These are phyloP conservation scores for Psix sp. DNA, from an alignment of 1,140 invertebrate genomes.

Conservation along the genomic window DNA sequence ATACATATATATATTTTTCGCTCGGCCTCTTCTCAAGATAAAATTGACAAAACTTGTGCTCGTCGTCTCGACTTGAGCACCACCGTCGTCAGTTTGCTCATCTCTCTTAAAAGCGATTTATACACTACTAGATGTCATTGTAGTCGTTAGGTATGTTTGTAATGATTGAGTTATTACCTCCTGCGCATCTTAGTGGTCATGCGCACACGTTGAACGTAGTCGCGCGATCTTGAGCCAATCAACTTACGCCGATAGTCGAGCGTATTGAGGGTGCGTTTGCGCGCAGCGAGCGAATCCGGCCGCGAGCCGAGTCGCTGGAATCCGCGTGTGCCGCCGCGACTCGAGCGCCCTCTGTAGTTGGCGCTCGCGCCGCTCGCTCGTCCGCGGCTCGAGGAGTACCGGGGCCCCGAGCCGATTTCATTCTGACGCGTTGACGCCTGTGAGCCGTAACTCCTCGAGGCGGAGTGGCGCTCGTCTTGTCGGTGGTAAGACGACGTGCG, in stretches of 20 bases:
- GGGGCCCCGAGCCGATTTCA: conserved; percentile 68
- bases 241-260: conserved; percentile 75
- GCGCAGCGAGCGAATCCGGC: conserved; percentile 67
- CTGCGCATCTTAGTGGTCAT: conserved; percentile 73
- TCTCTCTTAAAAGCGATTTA: conserved; percentile 1
- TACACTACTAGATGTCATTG: conserved; percentile 65
- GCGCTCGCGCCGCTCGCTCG: conserved; percentile 57
- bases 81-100: conserved; percentile 52
- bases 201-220: conserved; percentile 75
- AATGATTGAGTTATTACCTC: conserved; percentile 75
- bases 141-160: conserved; percentile 67
- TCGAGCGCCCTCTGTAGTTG: conserved; percentile 70
- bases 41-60: conserved; percentile 6
- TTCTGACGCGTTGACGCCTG: conserved; percentile 69
- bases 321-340: conserved; percentile 65
- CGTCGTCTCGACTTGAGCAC: conserved; percentile 67
- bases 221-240: conserved; percentile 71
- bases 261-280: conserved; percentile 70
- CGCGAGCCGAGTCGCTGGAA: conserved; percentile 68
- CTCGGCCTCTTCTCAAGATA: not conserved
- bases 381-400: conserved; percentile 70
- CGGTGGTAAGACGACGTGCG: conserved; percentile 72
- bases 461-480: conserved; percentile 72
- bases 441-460: conserved; percentile 70
- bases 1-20: conserved; percentile 21